These are phyloP conservation scores for Danaus chrysippus DNA, from an alignment of 2,888 invertebrate species.

Conservation along the genomic window DNA sequence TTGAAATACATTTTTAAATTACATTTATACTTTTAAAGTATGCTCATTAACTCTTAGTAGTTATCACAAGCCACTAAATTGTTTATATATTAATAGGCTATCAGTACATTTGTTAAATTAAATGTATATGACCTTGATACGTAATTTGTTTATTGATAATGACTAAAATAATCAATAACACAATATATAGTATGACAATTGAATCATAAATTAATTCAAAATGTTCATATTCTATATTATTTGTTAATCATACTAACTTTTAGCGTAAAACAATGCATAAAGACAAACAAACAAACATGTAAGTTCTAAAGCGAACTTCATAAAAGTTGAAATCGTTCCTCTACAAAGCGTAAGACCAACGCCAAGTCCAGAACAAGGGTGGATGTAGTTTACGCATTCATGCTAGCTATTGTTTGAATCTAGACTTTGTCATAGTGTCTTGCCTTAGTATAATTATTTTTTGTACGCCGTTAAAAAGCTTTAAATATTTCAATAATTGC, in stretches of 20 bases:
- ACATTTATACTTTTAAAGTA: no score
- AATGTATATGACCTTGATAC: no score
- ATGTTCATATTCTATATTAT: not conserved
- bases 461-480: not conserved
- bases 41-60: no score
- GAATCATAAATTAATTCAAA: not conserved
- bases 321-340: conserved; percentile 36
- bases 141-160: no score
- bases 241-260: not conserved
- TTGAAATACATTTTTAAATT: no score
- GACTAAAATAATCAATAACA: no score
- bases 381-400: conserved; percentile 27
- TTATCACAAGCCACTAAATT: no score
- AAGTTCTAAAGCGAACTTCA: conserved; percentile 15
- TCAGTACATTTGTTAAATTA: no score
- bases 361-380: conserved; percentile 50
- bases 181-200: no score
- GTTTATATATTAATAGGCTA: no score
- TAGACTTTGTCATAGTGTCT: not conserved
- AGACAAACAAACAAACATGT: conserved; percentile 1
- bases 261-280: not conserved
- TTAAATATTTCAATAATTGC: conserved; percentile 38
- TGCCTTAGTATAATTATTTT: not conserved
- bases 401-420: not conserved
- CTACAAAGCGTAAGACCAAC: conserved; percentile 54